These are phyloP conservation scores for Apomyelois bistriatella DNA, from an alignment of 2,888 invertebrate species.

Conservation along the genomic window DNA sequence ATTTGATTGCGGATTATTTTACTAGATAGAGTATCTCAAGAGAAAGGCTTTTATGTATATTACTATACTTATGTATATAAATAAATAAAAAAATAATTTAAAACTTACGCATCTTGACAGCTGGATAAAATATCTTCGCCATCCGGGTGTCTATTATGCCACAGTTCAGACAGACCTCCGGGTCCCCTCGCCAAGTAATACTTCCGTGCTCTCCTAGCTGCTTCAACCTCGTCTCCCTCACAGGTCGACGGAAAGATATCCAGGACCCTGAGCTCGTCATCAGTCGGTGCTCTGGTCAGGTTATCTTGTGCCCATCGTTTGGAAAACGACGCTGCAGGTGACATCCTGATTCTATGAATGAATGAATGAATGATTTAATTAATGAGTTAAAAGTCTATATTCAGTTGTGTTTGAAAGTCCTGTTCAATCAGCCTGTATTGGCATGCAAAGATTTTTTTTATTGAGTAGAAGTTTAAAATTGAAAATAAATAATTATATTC, in stretches of 20 bases:
- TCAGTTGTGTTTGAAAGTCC: too few relatives aligned
- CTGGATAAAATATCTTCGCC: slow-evolving; percentile 70
- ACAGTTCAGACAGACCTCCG: slow-evolving; percentile 58
- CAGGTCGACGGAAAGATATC: slow-evolving; percentile 56
- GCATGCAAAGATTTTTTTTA: too few relatives aligned
- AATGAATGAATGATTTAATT: too few relatives aligned
- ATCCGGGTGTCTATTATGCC: slow-evolving; percentile 67
- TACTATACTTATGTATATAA: too few relatives aligned
- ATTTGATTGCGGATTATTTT: too few relatives aligned
- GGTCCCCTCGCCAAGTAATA: slow-evolving; percentile 65
- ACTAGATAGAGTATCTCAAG: too few relatives aligned
- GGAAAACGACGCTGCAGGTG: slow-evolving; percentile 73
- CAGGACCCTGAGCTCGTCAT: slow-evolving; percentile 53
- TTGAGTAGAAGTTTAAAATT: too few relatives aligned
- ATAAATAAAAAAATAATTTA: not conserved
- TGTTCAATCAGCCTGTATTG: too few relatives aligned
- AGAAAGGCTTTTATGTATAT: too few relatives aligned
- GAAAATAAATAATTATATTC: too few relatives aligned
- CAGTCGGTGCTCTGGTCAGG: slow-evolving; percentile 49
- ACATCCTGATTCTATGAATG: slow-evolving; percentile 56
- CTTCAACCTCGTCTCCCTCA: slow-evolving; percentile 56
- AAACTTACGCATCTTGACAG: slow-evolving; percentile 67
- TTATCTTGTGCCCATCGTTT: slow-evolving; percentile 74
- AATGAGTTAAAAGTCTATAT: too few relatives aligned
- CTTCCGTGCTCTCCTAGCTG: slow-evolving; percentile 57